Evolutionary conservation across 2,797 vertebrate species (phyloP), one percentile per base, ranked within the genome.

Genomic region (Syndactyla subalaris): DNA sequence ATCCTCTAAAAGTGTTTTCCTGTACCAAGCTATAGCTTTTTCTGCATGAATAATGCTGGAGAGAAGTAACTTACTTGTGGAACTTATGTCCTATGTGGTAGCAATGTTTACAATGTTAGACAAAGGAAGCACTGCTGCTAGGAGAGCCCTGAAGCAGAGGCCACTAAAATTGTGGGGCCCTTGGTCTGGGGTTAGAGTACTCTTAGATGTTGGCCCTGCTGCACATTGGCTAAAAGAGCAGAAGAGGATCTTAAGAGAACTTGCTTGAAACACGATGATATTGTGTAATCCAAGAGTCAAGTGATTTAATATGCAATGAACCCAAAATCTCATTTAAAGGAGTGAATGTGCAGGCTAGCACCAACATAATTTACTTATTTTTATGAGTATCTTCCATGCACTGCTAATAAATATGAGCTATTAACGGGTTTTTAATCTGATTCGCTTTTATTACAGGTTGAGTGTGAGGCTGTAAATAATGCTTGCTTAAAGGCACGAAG

Each of bases 381-480:
- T 96, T 97, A 88, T 87, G 84, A 97, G 88, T 65, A 45, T 93
- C 90, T 97, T 95, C 94, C 73, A 80, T 91, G 93, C 85, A 80
- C 85, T 96, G 93, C 95, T 96, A 95, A 95, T 97, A 97, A 98
- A 97, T 97, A 97, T 91, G 94, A 96, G 76, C 93, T 95, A 94
- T 97, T 97, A 93, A 94, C 30, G 39, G 63, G 92, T 67, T 97
- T 97, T 97, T 97, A 97, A 98, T 98, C 88, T 90, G 96, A 76
- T 92, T 76, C 45, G 2, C 54, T 15, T 97, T 96, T 97, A 96
- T 96, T 97, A 49, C 88, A 68, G 80, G 92, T 95, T 95, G 97
- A 96, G 93, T 93, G 55, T 51, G 79, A 92, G 94, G 77, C 96
- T 82, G 79, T 97, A 97, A 98, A 97, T 97, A 97, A 91, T 19